Evolutionary conservation across 2,888 invertebrate species (phyloP).

Genomic region (Helleia helle): DNA sequence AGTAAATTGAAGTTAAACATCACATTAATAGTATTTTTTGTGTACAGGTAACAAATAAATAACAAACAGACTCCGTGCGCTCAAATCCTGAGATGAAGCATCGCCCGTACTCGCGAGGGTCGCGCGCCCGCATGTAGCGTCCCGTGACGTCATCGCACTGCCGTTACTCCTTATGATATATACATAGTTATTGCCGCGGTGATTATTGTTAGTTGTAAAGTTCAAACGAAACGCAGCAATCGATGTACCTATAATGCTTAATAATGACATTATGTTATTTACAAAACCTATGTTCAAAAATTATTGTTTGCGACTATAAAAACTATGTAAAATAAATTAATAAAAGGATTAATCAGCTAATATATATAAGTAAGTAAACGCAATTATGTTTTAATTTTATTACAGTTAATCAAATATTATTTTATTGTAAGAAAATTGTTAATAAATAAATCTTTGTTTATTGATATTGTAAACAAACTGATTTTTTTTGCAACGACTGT

Average conservation of each 20-base stretch:
- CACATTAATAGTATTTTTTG: neutral
- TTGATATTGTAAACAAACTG: neutral
- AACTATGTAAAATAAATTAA: neutral
- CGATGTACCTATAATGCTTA: neutral
- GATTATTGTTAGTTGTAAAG: neutral
- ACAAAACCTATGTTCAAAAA: constrained; percentile 3
- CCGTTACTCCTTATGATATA: constrained; percentile 6
- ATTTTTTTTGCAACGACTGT: neutral
- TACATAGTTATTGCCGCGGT: neutral
- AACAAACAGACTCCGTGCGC: constrained; percentile 48
- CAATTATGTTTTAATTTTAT: constrained; percentile 3
- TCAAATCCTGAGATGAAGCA: constrained; percentile 36
- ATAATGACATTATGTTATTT: neutral
- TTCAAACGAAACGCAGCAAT: neutral
- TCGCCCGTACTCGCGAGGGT: constrained; percentile 28
- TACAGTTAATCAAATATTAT: constrained; percentile 3
- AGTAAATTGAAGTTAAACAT: neutral
- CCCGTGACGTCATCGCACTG: constrained; percentile 14
- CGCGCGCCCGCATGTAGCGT: constrained; percentile 30
- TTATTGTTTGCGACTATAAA: too few species aligned
- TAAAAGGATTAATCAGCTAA: neutral
- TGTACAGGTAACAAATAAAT: constrained; percentile 70
- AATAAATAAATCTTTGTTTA: too few species aligned
- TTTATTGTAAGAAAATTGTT: constrained; percentile 5
- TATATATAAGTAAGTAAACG: constrained; percentile 3